Evolutionary conservation across 2,888 invertebrate genomes (phyloP), one percentile per base, ranked within the genome.

Genomic region (Frankliniella intonsa): DNA sequence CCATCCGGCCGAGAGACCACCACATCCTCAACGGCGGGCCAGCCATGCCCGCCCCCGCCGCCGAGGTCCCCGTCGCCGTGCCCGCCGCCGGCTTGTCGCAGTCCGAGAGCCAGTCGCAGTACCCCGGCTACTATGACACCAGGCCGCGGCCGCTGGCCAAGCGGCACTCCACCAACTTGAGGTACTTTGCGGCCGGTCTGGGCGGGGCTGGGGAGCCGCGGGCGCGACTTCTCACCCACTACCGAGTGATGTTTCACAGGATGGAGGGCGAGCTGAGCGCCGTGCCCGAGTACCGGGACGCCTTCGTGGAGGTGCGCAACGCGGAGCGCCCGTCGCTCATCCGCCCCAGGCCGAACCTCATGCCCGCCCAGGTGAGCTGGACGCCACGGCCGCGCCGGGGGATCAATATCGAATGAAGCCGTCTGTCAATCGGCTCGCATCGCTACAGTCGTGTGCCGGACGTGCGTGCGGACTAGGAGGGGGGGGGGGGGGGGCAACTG

Each of bases 211-310:
- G 14, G 0, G 62, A 2, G 14, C 19, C 17, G 14, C 14, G 14
- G 3, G 62, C 14, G 62, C 62, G 1, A n/a, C 62, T 10, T 14
- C 62, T 62, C n/a, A n/a, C 9, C 1, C 12, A 17, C 17, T 7
- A 0, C 0, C 8, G 62, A 19, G 62, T n/a, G 14, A 22, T 69
- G 5, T 69, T n/a, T 22, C 11, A 3, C 22, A 76, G 69, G 69
- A 22, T 76, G 69, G 69, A 76, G 69, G 69, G 69, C 25, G 69
- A 76, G 11, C 69, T 76, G 69, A 76, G 69, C 69, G 69, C 69
- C 22, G 69, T 76, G 69, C 69, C 69, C 69, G 69, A 76, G 69
- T 76, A 76, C 69, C 69, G 69, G 22, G 69, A 76, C 22, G 69
- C 69, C 22, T 76, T 25, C 69, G 69, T 22, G 22, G 69, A 76